Evolutionary conservation across 1,140 invertebrate genomes (phyloP).

Genomic region (Drosophila tropicalis): DNA sequence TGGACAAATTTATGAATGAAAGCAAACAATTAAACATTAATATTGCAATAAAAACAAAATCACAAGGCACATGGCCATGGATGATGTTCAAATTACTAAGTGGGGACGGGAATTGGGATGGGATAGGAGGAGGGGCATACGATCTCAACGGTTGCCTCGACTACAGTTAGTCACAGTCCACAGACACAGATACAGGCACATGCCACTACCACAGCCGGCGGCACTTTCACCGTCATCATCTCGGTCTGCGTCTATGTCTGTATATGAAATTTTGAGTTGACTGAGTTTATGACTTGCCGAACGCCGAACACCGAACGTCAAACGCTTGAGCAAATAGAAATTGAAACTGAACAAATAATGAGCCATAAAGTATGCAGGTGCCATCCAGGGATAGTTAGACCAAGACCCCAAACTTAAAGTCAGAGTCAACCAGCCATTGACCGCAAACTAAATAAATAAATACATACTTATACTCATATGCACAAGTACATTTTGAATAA

Average conservation of each 20-base stretch:
- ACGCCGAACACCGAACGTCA: conserved; percentile 20
- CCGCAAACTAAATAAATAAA: conserved; percentile 7
- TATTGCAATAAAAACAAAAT: conserved; percentile 27
- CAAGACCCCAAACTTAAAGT: conserved; percentile 15
- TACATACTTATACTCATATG: neutral
- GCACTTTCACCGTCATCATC: conserved; percentile 71
- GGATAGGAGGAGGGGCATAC: conserved; percentile 2
- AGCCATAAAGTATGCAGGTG: conserved; percentile 75
- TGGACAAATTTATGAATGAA: conserved; percentile 50
- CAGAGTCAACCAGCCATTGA: conserved; percentile 23
- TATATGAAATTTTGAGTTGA: conserved; percentile 49
- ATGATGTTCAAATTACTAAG: conserved; percentile 1
- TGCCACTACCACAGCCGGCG: conserved; percentile 22
- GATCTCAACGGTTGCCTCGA: conserved; percentile 10
- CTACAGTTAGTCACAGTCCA: conserved; percentile 47
- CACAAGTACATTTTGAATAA: neutral
- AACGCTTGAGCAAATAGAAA: conserved; percentile 66
- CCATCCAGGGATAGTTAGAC: conserved; percentile 26
- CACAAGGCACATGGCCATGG: conserved; percentile 3
- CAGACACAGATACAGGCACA: conserved; percentile 47
- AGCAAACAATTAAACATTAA: conserved; percentile 45
- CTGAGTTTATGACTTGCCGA: conserved; percentile 50
- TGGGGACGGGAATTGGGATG: conserved; percentile 8
- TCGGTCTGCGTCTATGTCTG: conserved; percentile 41
- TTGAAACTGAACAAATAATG: conserved; percentile 78